Conservation (phyloP, 2,797 vertebrate species). For the Spatula versicolor region DNA sequence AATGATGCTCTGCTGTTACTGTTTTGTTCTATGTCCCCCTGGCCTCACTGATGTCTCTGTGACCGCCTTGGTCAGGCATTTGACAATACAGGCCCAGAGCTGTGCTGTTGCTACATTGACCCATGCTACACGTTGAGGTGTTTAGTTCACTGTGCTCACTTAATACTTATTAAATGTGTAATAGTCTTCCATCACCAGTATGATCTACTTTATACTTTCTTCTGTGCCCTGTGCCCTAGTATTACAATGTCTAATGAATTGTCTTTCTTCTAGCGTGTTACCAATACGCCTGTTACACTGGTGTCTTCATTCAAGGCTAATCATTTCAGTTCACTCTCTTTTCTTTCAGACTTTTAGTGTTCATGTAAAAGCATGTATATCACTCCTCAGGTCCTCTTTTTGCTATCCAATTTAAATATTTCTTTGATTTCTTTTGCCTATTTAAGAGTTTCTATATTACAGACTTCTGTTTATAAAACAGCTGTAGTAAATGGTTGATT, state of each 20-base stretch:
- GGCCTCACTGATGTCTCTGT: rapidly evolving
- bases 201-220: not conserved
- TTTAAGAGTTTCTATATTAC: not conserved
- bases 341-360: not conserved
- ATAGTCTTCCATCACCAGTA: not conserved
- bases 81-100: not conserved
- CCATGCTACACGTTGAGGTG: not conserved
- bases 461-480: not conserved
- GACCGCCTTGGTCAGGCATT: not conserved
- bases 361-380: not conserved
- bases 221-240: not conserved
- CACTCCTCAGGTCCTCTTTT: not conserved
- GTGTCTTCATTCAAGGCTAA: not conserved
- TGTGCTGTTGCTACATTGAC: not conserved
- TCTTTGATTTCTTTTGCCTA: not conserved
- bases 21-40: not conserved
- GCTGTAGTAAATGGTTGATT: not conserved
- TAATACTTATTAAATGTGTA: not conserved
- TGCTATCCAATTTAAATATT: not conserved
- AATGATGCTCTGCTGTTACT: not conserved
- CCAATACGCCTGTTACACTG: not conserved
- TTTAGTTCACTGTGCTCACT: not conserved
- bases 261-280: not conserved
- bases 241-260: not conserved
- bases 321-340: not conserved